Evolutionary conservation across 2,888 invertebrate species (phyloP).

Genomic region (Tupiocoris notatus): DNA sequence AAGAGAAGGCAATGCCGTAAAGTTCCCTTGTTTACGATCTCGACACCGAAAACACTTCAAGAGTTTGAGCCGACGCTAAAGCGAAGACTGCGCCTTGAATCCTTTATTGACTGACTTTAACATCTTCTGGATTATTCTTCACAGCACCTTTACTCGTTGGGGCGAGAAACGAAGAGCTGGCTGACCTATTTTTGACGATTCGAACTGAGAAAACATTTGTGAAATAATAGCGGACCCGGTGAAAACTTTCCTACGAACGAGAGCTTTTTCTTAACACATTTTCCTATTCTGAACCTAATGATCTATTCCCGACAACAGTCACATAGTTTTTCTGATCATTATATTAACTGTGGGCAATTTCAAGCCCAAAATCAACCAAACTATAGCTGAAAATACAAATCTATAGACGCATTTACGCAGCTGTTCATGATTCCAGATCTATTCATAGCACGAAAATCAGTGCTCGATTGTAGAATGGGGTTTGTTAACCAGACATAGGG

Average conservation of each 20-base stretch:
- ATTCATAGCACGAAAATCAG: too few relatives aligned
- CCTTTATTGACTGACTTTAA: slow-evolving; percentile 40
- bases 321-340: too few relatives aligned
- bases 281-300: too few relatives aligned
- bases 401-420: too few relatives aligned
- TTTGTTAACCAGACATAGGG: too few relatives aligned
- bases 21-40: slow-evolving; percentile 41
- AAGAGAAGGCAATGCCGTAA: slow-evolving; percentile 36
- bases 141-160: slow-evolving; percentile 27
- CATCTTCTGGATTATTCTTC: slow-evolving; percentile 25
- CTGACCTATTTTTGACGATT: slow-evolving; percentile 11
- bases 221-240: not conserved
- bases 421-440: too few relatives aligned
- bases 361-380: too few relatives aligned
- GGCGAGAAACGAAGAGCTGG: not conserved
- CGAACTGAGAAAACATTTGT: not conserved
- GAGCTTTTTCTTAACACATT: too few relatives aligned
- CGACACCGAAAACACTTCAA: slow-evolving; percentile 37
- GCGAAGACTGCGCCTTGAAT: slow-evolving; percentile 15
- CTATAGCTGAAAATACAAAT: too few relatives aligned
- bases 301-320: too few relatives aligned
- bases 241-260: not conserved
- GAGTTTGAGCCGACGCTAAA: slow-evolving; percentile 30
- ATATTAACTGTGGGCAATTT: too few relatives aligned
- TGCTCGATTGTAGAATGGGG: too few relatives aligned